A percentile compares a stretch with the other conserved stretches of the same genome.
These are phyloP conservation scores for Pomatostomus ruficeps DNA, from an alignment of 2,113 vertebrate species.

Conservation along the genomic window DNA sequence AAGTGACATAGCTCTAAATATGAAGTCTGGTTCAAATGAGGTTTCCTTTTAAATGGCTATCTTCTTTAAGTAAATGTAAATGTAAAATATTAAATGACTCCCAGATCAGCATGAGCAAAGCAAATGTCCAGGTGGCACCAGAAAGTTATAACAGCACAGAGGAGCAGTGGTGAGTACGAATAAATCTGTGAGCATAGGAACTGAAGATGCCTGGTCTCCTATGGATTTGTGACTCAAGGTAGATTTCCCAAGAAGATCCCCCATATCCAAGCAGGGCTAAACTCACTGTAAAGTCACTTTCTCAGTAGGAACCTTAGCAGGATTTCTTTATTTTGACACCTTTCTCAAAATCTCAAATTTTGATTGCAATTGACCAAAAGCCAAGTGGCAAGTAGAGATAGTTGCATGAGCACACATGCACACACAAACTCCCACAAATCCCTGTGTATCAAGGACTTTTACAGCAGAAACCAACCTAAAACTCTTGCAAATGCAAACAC, in stretches of 20 bases:
- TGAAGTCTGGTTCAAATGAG: background rate
- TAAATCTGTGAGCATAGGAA: background rate
- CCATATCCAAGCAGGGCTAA: background rate
- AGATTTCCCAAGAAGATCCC: background rate
- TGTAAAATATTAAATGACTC: background rate
- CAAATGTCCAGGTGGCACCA: background rate
- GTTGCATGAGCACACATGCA: accelerated
- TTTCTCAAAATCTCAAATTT: background rate
- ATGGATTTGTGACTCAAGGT: background rate
- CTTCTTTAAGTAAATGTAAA: background rate
- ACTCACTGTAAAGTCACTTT: background rate
- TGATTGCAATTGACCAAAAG: background rate
- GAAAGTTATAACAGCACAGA: background rate
- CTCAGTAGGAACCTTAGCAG: background rate
- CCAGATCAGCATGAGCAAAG: background rate
- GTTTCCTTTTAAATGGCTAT: background rate
- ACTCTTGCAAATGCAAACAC: background rate
- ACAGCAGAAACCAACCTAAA: background rate
- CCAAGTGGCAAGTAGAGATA: background rate
- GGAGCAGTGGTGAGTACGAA: background rate
- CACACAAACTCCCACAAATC: background rate
- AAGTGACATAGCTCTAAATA: background rate
- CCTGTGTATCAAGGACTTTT: background rate
- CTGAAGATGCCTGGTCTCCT: background rate
- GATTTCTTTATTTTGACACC: background rate